Percentiles rank a stretch among this genome's conserved stretches.
Evolutionary conservation across 2,888 invertebrate genomes (phyloP).

Genomic region (Panorpa germanica): DNA sequence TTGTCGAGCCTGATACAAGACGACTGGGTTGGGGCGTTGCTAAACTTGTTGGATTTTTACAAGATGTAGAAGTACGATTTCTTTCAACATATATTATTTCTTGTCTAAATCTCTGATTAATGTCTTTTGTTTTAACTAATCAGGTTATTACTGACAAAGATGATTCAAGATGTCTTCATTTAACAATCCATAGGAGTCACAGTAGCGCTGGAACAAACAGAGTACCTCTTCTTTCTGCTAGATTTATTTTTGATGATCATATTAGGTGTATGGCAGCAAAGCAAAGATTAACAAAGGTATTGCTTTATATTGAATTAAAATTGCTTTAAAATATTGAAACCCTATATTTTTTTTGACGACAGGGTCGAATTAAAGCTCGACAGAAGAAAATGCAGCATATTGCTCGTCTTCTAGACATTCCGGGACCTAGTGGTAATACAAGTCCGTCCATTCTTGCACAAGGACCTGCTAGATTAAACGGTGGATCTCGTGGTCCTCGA

Average conservation of each 20-base stretch:
- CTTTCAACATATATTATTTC: slow-evolving; percentile 13
- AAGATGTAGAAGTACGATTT: slow-evolving; percentile 69
- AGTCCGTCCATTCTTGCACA: too few species aligned
- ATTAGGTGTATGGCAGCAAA: slow-evolving; percentile 99
- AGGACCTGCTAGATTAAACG: too few species aligned
- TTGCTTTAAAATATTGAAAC: slow-evolving; percentile 2
- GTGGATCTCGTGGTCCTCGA: slow-evolving; percentile 17
- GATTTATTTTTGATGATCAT: slow-evolving; percentile 96
- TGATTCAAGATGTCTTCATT: slow-evolving; percentile 85
- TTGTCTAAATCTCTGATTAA: not conserved
- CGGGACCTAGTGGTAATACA: slow-evolving; percentile 31
- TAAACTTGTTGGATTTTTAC: slow-evolving; percentile 84
- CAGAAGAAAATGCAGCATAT: slow-evolving; percentile 96
- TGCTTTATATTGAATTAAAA: slow-evolving; percentile 6
- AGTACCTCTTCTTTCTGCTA: slow-evolving; percentile 67
- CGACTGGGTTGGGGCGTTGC: slow-evolving; percentile 95
- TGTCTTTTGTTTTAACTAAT: slow-evolving; percentile 7
- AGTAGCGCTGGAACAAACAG: slow-evolving; percentile 41
- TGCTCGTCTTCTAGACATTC: slow-evolving; percentile 75
- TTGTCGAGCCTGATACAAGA: slow-evolving; percentile 92
- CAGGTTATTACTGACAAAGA: slow-evolving; percentile 83
- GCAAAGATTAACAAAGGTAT: slow-evolving; percentile 63
- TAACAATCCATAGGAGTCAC: slow-evolving; percentile 74
- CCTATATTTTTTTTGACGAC: slow-evolving; percentile 12
- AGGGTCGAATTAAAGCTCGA: slow-evolving; percentile 83